Evolutionary conservation across 2,113 vertebrate genomes (phyloP).

Genomic region (Datnioides undecimradiatus): DNA sequence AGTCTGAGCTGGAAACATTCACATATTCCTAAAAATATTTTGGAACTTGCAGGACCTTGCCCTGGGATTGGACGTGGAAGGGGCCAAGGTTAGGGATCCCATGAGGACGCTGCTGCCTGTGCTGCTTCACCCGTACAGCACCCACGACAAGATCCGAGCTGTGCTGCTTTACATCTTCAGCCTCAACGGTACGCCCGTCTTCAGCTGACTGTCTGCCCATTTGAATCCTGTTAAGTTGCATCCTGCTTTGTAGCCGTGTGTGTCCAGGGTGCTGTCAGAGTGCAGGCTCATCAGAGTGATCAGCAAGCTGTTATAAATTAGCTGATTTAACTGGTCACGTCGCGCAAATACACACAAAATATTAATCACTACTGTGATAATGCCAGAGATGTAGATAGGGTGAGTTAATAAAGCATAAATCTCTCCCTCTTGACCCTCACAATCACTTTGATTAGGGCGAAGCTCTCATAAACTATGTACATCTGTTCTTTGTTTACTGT

Average conservation of each 20-base stretch:
- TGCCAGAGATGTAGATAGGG: background rate
- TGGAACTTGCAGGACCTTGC: slow-evolving; percentile 89
- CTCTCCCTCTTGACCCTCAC: no score
- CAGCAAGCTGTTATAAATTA: no score
- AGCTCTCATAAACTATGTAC: background rate
- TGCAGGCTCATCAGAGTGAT: no score
- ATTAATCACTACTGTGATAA: background rate
- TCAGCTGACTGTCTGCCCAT: background rate
- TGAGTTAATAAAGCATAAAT: no score
- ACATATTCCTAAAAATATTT: background rate
- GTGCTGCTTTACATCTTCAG: slow-evolving; percentile 98
- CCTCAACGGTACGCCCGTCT: slow-evolving; percentile 86
- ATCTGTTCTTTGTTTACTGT: slow-evolving; percentile 3
- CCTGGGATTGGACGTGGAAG: slow-evolving; percentile 92
- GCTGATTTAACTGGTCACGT: background rate
- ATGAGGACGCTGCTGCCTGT: slow-evolving; percentile 97
- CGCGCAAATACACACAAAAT: background rate
- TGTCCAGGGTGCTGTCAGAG: background rate
- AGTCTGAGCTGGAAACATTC: no score
- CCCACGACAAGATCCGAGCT: slow-evolving; percentile 93
- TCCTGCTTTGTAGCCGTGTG: background rate
- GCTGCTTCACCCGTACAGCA: slow-evolving; percentile 88
- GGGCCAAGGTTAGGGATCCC: slow-evolving; percentile 92
- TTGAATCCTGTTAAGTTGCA: background rate
- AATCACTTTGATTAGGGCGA: fast-evolving